phyloP scores from a whole-genome alignment of 2,888 invertebrate genomes.

The Lasioglossum morio region DNA sequence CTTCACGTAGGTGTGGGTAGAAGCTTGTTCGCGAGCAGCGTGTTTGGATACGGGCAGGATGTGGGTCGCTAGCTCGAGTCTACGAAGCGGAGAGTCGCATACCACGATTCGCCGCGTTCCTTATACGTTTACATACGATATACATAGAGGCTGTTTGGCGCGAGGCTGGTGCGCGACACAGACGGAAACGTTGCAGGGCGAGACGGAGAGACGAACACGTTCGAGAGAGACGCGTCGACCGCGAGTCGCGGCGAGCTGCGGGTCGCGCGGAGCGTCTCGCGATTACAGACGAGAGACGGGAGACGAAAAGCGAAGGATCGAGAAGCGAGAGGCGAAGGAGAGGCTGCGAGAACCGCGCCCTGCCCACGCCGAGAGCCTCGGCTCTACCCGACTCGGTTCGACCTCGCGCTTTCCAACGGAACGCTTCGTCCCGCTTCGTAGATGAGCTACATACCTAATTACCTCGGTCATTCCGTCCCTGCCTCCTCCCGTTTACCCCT shows the following conservation, averaged over 20 bases:
- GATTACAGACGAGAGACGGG: conserved; percentile 2
- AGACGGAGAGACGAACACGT: conserved; percentile 8
- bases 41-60: conserved; percentile 77
- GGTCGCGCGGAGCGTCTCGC: background rate
- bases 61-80: conserved; percentile 78
- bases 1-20: conserved; percentile 46
- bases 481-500: conserved; percentile 35
- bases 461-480: conserved; percentile 49
- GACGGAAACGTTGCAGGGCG: conserved; percentile 33
- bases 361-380: conserved; percentile 66
- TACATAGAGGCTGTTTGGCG: conserved; percentile 63
- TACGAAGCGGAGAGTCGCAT: conserved; percentile 73
- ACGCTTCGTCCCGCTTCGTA: conserved; percentile 73
- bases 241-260: background rate
- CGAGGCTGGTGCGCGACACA: conserved; percentile 51
- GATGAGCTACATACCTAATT: conserved; percentile 79
- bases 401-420: conserved; percentile 67
- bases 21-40: conserved; percentile 47
- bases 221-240: background rate
- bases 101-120: conserved; percentile 69
- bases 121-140: conserved; percentile 70
- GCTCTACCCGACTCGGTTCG: conserved; percentile 22
- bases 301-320: background rate
- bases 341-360: conserved; percentile 75
- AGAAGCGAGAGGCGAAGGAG: conserved; percentile 36